Percentiles rank a stretch among this genome's conserved stretches.
Evolutionary conservation across 2,888 invertebrate species (phyloP).

Genomic region (Caenorhabditis becei): DNA sequence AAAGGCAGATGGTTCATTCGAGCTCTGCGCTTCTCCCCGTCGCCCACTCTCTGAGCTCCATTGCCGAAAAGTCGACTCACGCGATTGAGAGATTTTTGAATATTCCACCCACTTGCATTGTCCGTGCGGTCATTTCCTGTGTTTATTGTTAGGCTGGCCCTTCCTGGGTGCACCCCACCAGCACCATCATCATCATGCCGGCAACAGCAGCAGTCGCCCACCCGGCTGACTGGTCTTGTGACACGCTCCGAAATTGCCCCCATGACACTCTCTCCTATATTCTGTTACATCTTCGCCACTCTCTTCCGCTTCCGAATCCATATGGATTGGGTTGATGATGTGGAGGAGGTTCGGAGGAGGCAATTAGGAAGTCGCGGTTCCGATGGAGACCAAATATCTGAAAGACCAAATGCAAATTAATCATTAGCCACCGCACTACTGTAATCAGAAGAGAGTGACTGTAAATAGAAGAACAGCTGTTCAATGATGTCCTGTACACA

Average conservation of each 20-base stretch:
- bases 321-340: conserved; percentile 17
- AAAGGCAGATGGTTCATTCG: neutral
- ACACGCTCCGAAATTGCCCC: conserved; percentile 42
- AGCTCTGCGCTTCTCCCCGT: neutral
- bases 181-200: neutral
- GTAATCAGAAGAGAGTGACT: neutral
- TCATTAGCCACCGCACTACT: too few relatives aligned
- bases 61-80: neutral
- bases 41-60: neutral
- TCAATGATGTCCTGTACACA: too few relatives aligned
- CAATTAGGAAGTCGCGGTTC: conserved; percentile 11
- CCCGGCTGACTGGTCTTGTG: conserved; percentile 57
- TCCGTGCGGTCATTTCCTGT: neutral
- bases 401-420: too few relatives aligned
- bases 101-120: neutral
- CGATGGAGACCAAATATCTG: neutral
- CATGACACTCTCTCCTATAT: neutral
- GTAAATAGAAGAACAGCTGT: conserved; percentile 11
- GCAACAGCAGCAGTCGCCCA: conserved; percentile 24
- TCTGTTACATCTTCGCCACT: neutral
- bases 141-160: conserved; percentile 22
- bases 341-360: conserved; percentile 19
- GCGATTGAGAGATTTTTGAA: conserved; percentile 12
- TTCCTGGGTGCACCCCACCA: conserved; percentile 26
- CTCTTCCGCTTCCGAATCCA: conserved; percentile 22